Evolutionary conservation across 92 coral and sea anemone genomes (phyloP), one percentile per base, ranked within the genome.

Genomic region (Plumapathes pennacea): DNA sequence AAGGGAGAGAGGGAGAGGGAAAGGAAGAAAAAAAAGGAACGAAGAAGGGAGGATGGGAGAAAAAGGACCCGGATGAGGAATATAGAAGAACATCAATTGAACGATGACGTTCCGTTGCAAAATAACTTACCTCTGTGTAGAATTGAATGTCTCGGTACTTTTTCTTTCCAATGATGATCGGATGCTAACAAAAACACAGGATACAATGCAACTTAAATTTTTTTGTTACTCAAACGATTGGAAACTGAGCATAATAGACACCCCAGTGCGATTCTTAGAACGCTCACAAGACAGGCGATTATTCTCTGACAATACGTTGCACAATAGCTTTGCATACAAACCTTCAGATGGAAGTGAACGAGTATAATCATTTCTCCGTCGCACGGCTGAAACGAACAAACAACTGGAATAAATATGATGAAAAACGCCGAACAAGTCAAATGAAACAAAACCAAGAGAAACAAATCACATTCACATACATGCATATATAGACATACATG

Each of bases 361-460:
- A 94, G 74, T 46, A 94, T 94, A 10, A 94, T 94, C 99, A 94
- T 94, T 62, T 94, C 99, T 38, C 85, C 94, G 69, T 94, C 99
- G 60, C 99, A 94, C 4, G 99, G 99, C 99, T 94, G 69, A 25
- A 71, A 46, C 32, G 29, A 53, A 52, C n/a, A n/a, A n/a, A n/a
- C n/a, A n/a, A n/a, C n/a, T n/a, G n/a, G n/a, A n/a, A n/a, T n/a
- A n/a, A n/a, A n/a, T n/a, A n/a, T n/a, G n/a, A n/a, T n/a, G n/a
- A n/a, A 28, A 0, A 58, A 29, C 11, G 33, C 20, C 39, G n/a
- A n/a, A n/a, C n/a, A n/a, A n/a, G n/a, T n/a, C n/a, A n/a, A n/a
- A n/a, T n/a, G n/a, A n/a, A n/a, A n/a, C n/a, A n/a, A n/a, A n/a
- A n/a, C n/a, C n/a, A n/a, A n/a, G n/a, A n/a, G n/a, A n/a, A n/a